phyloP scores from a whole-genome alignment of 2,113 vertebrate genomes.

The Malaclemys terrapin region DNA sequence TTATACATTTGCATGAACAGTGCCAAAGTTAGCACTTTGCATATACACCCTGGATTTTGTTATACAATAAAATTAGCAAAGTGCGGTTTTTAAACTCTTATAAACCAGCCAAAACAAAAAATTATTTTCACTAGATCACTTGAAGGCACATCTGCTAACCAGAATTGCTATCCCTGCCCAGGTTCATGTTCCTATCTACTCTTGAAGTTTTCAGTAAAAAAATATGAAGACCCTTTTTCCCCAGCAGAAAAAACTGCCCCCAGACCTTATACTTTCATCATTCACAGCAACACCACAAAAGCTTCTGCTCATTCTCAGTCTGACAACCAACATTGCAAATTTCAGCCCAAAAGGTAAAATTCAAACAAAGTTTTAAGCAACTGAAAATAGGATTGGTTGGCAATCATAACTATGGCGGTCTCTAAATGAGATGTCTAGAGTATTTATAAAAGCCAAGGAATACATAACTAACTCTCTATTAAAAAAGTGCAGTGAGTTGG shows the following conservation, averaged over 20 bases:
- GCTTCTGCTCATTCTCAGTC: neutral
- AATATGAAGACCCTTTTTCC: too few relatives aligned
- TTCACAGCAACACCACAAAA: neutral
- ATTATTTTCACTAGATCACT: neutral
- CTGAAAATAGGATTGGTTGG: neutral
- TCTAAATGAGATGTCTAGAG: neutral
- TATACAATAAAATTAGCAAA: constrained; percentile 22
- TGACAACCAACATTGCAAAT: neutral
- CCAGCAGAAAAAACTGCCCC: neutral
- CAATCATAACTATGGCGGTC: neutral
- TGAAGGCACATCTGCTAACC: neutral
- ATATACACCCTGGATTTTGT: neutral
- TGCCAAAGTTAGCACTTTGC: neutral
- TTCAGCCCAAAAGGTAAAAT: neutral
- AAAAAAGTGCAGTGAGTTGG: neutral
- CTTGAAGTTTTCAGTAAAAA: neutral
- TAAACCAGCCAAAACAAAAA: constrained; percentile 13
- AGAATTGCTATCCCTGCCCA: neutral
- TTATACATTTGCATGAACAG: neutral
- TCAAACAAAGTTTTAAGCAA: neutral
- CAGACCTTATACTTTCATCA: neutral
- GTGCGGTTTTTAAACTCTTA: neutral
- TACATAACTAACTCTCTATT: neutral
- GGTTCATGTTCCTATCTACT: neutral
- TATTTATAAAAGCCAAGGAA: neutral